These are phyloP conservation scores for Bostrychus sinensis DNA, from an alignment of 2,113 vertebrate genomes.

Conservation along the genomic window DNA sequence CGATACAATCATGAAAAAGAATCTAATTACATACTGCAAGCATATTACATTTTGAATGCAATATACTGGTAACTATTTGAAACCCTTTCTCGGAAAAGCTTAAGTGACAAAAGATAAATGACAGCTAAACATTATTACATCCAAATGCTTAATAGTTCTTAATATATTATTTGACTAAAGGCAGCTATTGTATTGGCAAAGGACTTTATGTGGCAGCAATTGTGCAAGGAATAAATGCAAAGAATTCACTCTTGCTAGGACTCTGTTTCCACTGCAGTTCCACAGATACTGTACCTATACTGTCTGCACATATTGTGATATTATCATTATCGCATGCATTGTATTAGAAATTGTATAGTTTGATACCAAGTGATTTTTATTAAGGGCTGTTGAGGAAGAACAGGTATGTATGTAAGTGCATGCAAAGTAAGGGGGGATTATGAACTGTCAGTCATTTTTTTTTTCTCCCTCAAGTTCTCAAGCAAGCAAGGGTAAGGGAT, in stretches of 20 bases:
- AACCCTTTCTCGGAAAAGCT: not conserved
- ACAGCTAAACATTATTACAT: too few relatives aligned
- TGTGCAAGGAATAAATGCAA: too few relatives aligned
- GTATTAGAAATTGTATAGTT: not conserved
- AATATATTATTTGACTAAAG: too few relatives aligned
- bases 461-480: constrained; percentile 5
- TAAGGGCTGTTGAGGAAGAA: constrained; percentile 25
- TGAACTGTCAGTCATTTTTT: constrained; percentile 43
- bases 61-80: too few relatives aligned
- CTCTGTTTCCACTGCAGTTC: not conserved
- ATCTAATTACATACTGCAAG: not conserved
- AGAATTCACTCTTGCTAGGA: too few relatives aligned
- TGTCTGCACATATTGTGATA: not conserved
- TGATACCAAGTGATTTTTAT: constrained; percentile 20
- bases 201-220: not conserved
- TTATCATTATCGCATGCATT: not conserved
- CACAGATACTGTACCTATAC: too few relatives aligned
- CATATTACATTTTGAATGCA: too few relatives aligned
- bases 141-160: too few relatives aligned
- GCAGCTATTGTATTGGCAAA: too few relatives aligned
- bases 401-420: constrained; percentile 7
- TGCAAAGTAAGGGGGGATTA: constrained; percentile 38
- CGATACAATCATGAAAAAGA: not conserved
- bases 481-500: constrained; percentile 34
- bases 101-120: not conserved